Conservation (phyloP, 2,113 vertebrate genomes). For the Macrotus californicus region DNA sequence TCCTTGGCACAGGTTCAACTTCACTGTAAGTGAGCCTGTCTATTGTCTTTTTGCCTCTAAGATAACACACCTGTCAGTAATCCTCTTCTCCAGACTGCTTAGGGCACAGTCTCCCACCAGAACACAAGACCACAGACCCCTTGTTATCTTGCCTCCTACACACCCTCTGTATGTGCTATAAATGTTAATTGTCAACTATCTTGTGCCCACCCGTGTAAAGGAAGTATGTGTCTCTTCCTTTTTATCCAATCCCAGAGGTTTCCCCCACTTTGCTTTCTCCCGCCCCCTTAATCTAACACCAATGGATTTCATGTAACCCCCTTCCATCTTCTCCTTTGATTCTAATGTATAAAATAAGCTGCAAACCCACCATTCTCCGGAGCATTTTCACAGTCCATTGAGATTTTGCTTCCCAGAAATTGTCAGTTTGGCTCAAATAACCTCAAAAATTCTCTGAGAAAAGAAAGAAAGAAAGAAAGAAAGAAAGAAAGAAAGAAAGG, state of each 20-base stretch:
- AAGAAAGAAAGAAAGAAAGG: neutral
- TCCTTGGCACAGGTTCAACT: neutral
- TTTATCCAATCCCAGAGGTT: neutral
- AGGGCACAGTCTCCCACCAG: neutral
- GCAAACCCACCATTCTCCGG: neutral
- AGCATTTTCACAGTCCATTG: neutral
- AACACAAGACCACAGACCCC: neutral
- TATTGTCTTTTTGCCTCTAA: neutral
- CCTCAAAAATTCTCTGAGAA: neutral
- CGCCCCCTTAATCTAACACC: neutral
- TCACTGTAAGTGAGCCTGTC: neutral
- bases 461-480: neutral
- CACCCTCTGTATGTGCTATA: neutral
- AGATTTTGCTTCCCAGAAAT: neutral
- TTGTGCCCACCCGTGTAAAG: neutral
- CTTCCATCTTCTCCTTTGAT: neutral
- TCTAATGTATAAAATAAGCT: neutral
- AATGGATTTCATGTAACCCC: neutral
- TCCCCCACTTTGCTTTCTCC: neutral
- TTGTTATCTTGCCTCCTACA: neutral
- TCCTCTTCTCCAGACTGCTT: neutral
- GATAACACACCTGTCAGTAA: neutral
- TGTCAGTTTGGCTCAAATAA: neutral
- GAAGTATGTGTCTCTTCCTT: neutral
- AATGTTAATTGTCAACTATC: neutral